Base-by-base conservation (phyloP, 2,113 vertebrate species). In the Herpailurus yagouaroundi region DNA sequence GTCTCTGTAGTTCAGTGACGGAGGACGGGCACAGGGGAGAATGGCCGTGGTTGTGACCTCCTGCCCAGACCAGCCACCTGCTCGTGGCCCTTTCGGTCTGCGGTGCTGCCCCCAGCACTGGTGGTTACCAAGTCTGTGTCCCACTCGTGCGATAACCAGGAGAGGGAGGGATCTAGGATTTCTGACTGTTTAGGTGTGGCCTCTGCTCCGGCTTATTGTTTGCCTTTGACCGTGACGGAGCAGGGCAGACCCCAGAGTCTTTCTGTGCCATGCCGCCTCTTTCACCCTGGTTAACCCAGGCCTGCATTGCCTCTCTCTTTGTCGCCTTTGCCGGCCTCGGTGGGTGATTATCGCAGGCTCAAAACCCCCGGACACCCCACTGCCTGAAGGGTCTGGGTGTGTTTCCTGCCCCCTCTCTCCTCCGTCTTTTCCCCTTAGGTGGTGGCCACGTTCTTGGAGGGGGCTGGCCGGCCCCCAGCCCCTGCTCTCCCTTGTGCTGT, bases 21-120 rank as follows among this genome's bases (percentile, higher is more conserved):
- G 7, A 66, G 45, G 16, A 16, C 25, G 50, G 29, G 19, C 0
- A 1, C 50, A 7, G 45, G 14, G 33, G 33, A 16, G 29, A 27
- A 3, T 7, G 48, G 60, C 23, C 18, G 0, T 0, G 2, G 31
- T 4, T 45, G n/a, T 45, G 27, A 81, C 38, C 89, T 80, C 11
- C 41, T 25, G 7, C 25, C n/a, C 4, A 15, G 31, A 57, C 7
- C 23, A 36, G 41, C 64, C 6, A 1, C 45, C 73, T 0, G 0
- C 18, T 31, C 1, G 2, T 8, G 21, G 55, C 13, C 15, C 38
- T 74, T 60, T 36, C 8, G 73, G 64, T 71, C 33, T 41, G 4
- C 14, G 16, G 71, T 48, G 31, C 63, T 60, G 60, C 1, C 23
- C 71, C 36, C 50, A 21, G 55, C 11, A n/a, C 21, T 31, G 3